Evolutionary conservation across 2,113 vertebrate species (phyloP).

Genomic region (Oriolus oriolus): DNA sequence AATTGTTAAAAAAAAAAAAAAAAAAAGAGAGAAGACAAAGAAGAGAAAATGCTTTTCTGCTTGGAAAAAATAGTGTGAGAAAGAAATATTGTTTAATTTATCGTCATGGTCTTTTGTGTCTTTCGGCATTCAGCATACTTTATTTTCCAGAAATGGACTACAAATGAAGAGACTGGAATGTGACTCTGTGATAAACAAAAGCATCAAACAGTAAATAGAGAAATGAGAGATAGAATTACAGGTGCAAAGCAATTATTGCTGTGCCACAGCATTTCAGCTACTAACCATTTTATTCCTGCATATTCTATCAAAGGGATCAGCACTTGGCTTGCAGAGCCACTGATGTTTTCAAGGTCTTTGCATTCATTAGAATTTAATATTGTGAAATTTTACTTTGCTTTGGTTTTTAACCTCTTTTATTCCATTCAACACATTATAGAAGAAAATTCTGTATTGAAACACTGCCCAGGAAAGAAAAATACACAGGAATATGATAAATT

Average conservation of each 20-base stretch:
- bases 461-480: conserved; percentile 1
- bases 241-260: conserved; percentile 1
- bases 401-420: conserved; percentile 25
- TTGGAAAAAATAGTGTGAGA: background rate
- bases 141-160: background rate
- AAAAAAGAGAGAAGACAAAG: background rate
- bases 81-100: conserved; percentile 27
- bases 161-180: conserved; percentile 28
- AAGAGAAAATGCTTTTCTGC: background rate
- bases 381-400: background rate
- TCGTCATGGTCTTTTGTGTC: background rate
- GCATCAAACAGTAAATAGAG: background rate
- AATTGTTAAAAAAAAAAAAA: background rate
- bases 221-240: conserved; percentile 20
- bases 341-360: conserved; percentile 64
- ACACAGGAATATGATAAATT: background rate
- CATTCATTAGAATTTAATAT: conserved; percentile 61
- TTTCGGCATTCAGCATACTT: background rate
- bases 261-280: background rate
- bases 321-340: conserved; percentile 25
- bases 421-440: background rate
- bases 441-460: background rate
- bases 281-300: conserved; percentile 17
- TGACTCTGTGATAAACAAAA: conserved; percentile 49
- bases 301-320: conserved; percentile 23